phyloP scores from a whole-genome alignment of 1,140 invertebrate genomes.

The Hetaerina americana region DNA sequence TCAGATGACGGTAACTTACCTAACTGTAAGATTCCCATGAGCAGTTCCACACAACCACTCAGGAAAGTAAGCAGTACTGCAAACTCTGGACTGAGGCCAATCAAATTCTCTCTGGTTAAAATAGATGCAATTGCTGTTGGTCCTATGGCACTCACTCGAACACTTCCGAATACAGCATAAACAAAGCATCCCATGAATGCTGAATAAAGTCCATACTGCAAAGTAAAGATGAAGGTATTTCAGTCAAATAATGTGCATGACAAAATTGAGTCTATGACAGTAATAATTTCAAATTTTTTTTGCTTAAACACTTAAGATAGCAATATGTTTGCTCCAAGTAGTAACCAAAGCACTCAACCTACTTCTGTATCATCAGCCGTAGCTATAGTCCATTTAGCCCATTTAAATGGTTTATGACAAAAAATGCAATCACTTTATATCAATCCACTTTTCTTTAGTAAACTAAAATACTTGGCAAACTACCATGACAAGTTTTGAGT shows the following conservation, averaged over 20 bases:
- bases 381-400: too few relatives aligned
- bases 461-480: too few relatives aligned
- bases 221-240: constrained; percentile 19
- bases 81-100: constrained; percentile 48
- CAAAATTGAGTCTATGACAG: background rate
- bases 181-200: constrained; percentile 76
- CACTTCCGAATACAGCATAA: constrained; percentile 61
- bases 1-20: constrained; percentile 47
- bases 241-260: background rate
- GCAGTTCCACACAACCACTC: constrained; percentile 59
- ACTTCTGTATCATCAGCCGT: too few relatives aligned
- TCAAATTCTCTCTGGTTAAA: constrained; percentile 46
- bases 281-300: too few relatives aligned
- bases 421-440: too few relatives aligned
- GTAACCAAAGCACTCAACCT: too few relatives aligned
- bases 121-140: constrained; percentile 54
- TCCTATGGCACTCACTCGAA: constrained; percentile 59
- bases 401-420: too few relatives aligned
- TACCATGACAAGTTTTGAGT: too few relatives aligned
- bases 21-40: constrained; percentile 73
- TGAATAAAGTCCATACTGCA: constrained; percentile 77
- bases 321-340: too few relatives aligned
- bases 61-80: constrained; percentile 69
- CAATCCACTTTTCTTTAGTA: too few relatives aligned
- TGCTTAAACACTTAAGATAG: too few relatives aligned